These are phyloP conservation scores for Chironomus tepperi DNA, from an alignment of 1,140 invertebrate species.

Conservation along the genomic window DNA sequence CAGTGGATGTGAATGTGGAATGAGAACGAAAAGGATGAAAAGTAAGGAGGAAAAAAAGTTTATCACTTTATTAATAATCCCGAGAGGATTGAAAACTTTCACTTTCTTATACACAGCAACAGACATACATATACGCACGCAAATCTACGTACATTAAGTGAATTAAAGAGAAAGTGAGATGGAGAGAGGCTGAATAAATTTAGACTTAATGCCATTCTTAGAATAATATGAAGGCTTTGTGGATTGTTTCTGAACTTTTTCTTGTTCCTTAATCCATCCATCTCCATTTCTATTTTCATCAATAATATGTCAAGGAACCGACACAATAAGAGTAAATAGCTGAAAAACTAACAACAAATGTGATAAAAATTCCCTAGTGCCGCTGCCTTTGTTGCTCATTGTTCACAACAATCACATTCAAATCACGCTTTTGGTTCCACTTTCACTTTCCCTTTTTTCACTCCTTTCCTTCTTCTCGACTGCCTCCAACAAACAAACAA, in stretches of 20 bases:
- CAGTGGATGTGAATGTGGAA: not conserved
- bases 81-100: constrained; percentile 17
- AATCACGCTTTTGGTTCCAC: constrained; percentile 4
- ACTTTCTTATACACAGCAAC: not conserved
- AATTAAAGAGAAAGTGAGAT: not conserved
- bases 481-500: not conserved
- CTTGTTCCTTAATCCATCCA: not conserved
- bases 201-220: too few species aligned
- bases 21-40: not conserved
- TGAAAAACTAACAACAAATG: not conserved
- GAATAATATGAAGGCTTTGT: not conserved
- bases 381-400: not conserved
- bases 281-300: not conserved
- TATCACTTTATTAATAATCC: constrained; percentile 23
- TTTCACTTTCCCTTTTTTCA: not conserved
- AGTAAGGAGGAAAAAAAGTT: not conserved
- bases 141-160: not conserved
- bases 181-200: not conserved
- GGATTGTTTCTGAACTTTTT: not conserved
- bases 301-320: not conserved
- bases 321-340: not conserved
- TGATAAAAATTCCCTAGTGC: not conserved
- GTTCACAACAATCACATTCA: not conserved
- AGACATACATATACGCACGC: not conserved
- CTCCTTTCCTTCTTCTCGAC: not conserved